Conservation (phyloP, 2,113 vertebrate genomes). For the mouse (Mus musculus) region DNA sequence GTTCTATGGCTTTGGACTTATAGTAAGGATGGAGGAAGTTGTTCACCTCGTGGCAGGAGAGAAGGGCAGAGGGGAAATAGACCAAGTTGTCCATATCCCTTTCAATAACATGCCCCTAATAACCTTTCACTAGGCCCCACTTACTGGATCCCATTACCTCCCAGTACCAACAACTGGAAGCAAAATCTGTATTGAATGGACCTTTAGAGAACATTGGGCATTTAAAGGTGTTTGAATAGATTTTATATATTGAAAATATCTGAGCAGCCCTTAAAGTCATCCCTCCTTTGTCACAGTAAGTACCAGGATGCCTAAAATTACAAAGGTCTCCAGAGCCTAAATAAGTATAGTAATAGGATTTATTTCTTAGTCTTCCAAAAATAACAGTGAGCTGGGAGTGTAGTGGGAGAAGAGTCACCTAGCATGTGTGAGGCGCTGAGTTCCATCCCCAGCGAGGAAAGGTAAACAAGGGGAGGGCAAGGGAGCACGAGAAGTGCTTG, state of each 20-base stretch:
- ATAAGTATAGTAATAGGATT: neutral
- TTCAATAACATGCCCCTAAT: neutral
- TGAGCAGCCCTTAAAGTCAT: neutral
- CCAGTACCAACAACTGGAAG: no score
- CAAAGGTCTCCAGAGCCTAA: neutral
- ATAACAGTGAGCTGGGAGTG: neutral
- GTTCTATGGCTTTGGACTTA: neutral
- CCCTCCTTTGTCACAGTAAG: neutral
- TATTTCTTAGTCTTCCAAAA: neutral
- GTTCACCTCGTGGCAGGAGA: neutral
- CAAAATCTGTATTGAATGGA: neutral
- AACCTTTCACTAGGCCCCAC: neutral
- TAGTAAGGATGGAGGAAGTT: neutral
- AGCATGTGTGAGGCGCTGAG: neutral
- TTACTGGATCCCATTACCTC: neutral
- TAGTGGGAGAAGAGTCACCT: neutral
- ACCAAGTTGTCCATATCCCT: neutral
- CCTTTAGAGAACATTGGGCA: no score
- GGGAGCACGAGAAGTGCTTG: neutral
- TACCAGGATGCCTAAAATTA: neutral
- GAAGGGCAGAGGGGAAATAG: neutral
- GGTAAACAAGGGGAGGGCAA: neutral
- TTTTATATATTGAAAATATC: neutral
- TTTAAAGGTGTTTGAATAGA: neutral
- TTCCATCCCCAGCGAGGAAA: neutral